Base-by-base conservation (phyloP, 2,888 invertebrate species). In the Argyresthia goedartella region DNA sequence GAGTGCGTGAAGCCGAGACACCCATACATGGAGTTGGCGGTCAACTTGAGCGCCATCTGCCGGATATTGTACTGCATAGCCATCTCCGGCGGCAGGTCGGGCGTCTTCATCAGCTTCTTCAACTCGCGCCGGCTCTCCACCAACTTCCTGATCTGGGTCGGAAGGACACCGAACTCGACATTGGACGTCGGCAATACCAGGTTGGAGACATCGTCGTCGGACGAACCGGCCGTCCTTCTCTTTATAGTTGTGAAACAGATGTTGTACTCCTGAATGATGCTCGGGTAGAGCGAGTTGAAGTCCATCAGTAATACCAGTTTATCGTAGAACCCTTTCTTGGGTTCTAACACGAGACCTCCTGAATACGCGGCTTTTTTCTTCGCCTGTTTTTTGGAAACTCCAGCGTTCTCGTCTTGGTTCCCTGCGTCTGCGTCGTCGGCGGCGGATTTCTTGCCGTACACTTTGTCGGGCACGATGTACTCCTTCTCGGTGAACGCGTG, bases 1-100 rank as follows among this genome's bases (percentile, higher is more conserved):
- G 97, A 97, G 74, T 94, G 91, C 0, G 93, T 89, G 66, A 99
- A 99, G 10, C 99, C 99, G 50, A 99, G 89, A 74, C 99, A 99
- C 9, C 99, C 99, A 67, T 99, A 99, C 99, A 99, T 99, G 53
- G 97, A 97, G 81, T 99, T 99, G 0, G 99, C 99, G 0, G 99
- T 99, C 53, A 99, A 85, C 77, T 99, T 99, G 51, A 99, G 87
- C 9, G 98, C 99, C 88, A 94, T 93, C 76, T 99, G 99, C 33
- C 99, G 88, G 53, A 99, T 99, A 69, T 99, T 95, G 70, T 98
- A 98, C 81, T 98, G 95, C 89, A 94, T 91, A 76, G 91, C 91
- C 58, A 93, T 88, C 56, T 97, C 97, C 0, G 88, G 79, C 0
- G 92, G 82, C 8, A 96, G 66, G 68, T 95, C 93, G 0, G 93